These are phyloP conservation scores for Hypselothyrea guttata DNA, from an alignment of 2,888 invertebrate genomes.

Conservation along the genomic window DNA sequence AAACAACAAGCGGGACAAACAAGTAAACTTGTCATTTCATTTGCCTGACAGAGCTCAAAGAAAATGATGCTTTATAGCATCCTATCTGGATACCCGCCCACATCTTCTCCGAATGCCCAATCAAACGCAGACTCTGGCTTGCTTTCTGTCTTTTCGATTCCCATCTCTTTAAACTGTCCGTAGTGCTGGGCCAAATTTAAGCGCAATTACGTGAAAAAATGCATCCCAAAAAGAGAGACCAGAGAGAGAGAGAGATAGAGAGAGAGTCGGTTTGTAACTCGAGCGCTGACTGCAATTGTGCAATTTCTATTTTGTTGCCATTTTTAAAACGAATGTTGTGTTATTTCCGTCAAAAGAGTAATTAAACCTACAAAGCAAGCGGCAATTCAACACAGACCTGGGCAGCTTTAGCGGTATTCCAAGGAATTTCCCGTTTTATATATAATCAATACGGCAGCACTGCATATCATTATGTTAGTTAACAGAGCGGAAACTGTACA, in stretches of 20 bases:
- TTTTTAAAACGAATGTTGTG: constrained; percentile 65
- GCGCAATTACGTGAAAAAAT: neutral
- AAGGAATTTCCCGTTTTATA: neutral
- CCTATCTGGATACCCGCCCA: neutral
- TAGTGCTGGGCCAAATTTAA: constrained; percentile 37
- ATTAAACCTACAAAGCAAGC: constrained; percentile 70
- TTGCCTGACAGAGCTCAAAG: constrained; percentile 57
- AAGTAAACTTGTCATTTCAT: constrained; percentile 69
- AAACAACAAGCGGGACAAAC: constrained; percentile 23
- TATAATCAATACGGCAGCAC: no score
- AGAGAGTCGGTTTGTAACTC: constrained; percentile 16
- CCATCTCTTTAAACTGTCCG: constrained; percentile 39
- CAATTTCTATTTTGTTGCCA: constrained; percentile 54
- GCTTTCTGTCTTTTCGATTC: constrained; percentile 18
- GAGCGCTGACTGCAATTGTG: constrained; percentile 20
- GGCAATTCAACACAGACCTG: constrained; percentile 56
- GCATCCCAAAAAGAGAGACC: neutral
- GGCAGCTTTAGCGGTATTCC: constrained; percentile 27
- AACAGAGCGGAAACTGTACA: no score
- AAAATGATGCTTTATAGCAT: constrained; percentile 37
- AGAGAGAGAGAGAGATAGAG: no score
- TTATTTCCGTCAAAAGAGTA: constrained; percentile 76
- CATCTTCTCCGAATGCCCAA: neutral
- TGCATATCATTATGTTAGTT: no score
- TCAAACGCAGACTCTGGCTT: neutral